Evolutionary conservation across 2,888 invertebrate genomes (phyloP).

Genomic region (Sphecodes monilicornis): DNA sequence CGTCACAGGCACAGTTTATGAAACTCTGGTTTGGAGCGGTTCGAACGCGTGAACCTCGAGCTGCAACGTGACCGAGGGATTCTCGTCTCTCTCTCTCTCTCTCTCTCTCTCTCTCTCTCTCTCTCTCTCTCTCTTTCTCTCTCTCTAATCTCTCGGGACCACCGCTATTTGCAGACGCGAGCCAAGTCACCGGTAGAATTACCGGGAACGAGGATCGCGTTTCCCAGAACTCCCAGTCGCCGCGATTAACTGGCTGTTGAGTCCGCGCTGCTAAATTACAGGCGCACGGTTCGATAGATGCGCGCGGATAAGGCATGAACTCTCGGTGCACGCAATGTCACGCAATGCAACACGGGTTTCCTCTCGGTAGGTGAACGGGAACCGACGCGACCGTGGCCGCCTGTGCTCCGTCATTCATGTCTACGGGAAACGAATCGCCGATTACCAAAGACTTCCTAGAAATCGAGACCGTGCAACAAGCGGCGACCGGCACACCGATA

Average conservation of each 20-base stretch:
- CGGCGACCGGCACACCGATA: constrained; percentile 25
- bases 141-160: background rate
- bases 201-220: background rate
- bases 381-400: background rate
- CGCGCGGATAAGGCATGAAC: constrained; percentile 26
- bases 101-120: background rate
- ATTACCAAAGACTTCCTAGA: constrained; percentile 65
- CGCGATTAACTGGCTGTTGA: constrained; percentile 10
- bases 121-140: background rate
- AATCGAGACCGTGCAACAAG: constrained; percentile 52
- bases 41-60: background rate
- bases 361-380: background rate
- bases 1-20: background rate
- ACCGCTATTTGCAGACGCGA: background rate
- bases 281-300: constrained; percentile 19
- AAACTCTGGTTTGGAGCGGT: background rate
- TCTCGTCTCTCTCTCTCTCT: background rate
- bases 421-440: constrained; percentile 29
- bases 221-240: background rate
- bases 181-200: constrained; percentile 1
- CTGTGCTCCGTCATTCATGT: constrained; percentile 38
- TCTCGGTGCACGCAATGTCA: constrained; percentile 23
- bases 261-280: constrained; percentile 16
- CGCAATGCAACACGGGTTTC: constrained; percentile 2
- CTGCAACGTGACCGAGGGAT: background rate